phyloP scores from a whole-genome alignment of 2,797 vertebrate genomes.

The Acipenser ruthenus region DNA sequence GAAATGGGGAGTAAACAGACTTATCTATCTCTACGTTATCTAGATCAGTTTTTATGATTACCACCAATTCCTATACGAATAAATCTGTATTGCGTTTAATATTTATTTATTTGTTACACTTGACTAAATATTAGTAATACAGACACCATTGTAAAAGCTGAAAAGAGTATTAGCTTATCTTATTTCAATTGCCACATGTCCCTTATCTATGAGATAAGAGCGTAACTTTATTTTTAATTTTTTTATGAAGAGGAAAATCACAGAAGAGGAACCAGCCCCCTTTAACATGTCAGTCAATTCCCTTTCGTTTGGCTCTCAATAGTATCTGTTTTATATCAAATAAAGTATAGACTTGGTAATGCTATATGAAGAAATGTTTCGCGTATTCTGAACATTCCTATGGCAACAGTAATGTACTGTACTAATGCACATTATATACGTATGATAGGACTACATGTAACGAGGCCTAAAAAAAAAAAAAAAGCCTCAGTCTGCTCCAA shows the following conservation, averaged over 20 bases:
- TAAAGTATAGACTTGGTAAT: slow-evolving; percentile 53
- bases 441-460: slow-evolving; percentile 59
- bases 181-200: slow-evolving; percentile 33
- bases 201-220: slow-evolving; percentile 35
- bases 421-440: slow-evolving; percentile 79
- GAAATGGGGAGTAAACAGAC: background rate
- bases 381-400: slow-evolving; percentile 68
- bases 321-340: slow-evolving; percentile 61
- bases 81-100: slow-evolving; percentile 39
- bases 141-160: slow-evolving; percentile 41
- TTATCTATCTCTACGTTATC: background rate
- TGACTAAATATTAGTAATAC: slow-evolving; percentile 59
- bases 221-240: slow-evolving; percentile 27
- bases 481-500: slow-evolving; percentile 28
- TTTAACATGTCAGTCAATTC: slow-evolving; percentile 45
- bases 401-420: slow-evolving; percentile 98
- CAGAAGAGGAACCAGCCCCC: slow-evolving; percentile 81
- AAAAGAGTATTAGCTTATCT: slow-evolving; percentile 40
- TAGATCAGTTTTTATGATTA: background rate
- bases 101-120: slow-evolving; percentile 29
- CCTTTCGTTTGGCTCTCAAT: slow-evolving; percentile 40
- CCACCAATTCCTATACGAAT: slow-evolving; percentile 18
- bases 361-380: slow-evolving; percentile 60
- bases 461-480: slow-evolving; percentile 17
- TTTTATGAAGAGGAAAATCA: slow-evolving; percentile 29